These are phyloP conservation scores for Papilio demoleus DNA, from an alignment of 2,888 invertebrate genomes.

Conservation along the genomic window DNA sequence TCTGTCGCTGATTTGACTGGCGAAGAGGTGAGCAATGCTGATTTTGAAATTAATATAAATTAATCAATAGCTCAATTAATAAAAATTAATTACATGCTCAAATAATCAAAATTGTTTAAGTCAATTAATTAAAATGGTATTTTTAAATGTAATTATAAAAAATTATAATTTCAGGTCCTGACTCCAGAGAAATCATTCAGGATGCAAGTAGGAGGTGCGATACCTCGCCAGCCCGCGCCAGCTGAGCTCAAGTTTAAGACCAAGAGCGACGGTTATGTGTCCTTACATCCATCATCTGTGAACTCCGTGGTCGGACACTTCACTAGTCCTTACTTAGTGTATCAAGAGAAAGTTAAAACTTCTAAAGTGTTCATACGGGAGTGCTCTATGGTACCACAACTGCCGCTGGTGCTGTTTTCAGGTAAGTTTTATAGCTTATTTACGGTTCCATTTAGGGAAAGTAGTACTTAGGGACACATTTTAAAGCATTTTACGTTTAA, in stretches of 20 bases:
- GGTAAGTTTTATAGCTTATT: constrained; percentile 63
- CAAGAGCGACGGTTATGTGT: constrained; percentile 88
- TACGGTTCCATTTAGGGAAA: too few species aligned
- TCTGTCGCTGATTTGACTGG: constrained; percentile 87
- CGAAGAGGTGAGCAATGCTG: constrained; percentile 78
- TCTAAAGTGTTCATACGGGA: constrained; percentile 91
- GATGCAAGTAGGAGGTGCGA: constrained; percentile 88
- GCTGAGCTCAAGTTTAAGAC: constrained; percentile 90
- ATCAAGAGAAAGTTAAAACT: constrained; percentile 93
- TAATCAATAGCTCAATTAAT: too few species aligned
- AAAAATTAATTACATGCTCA: too few species aligned
- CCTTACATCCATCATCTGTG: constrained; percentile 90
- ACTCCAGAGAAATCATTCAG: constrained; percentile 91
- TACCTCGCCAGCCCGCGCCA: constrained; percentile 87
- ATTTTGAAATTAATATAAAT: too few species aligned
- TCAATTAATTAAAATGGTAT: too few species aligned
- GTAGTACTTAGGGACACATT: too few species aligned
- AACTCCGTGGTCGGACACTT: constrained; percentile 86
- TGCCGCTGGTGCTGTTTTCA: constrained; percentile 88
- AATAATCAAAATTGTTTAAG: too few species aligned
- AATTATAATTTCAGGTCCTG: constrained; percentile 73
- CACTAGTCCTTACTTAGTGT: constrained; percentile 90
- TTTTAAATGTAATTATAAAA: neutral
- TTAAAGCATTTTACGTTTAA: too few species aligned
- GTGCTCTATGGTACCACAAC: constrained; percentile 90